phyloP scores from a whole-genome alignment of 2,797 vertebrate genomes.

The Ctenopoma multispine region DNA sequence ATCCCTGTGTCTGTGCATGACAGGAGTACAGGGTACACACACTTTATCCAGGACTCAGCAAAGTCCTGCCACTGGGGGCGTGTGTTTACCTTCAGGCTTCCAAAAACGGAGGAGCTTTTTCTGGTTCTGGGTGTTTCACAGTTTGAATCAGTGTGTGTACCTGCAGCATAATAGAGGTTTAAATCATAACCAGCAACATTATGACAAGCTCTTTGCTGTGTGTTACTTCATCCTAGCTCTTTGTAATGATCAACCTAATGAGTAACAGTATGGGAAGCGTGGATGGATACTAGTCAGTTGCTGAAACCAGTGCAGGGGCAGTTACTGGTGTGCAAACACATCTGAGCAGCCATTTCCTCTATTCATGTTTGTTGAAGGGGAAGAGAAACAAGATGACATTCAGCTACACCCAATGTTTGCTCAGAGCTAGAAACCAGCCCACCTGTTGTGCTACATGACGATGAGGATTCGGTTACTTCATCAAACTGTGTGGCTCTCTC shows the following conservation, averaged over 20 bases:
- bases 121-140: slow-evolving; percentile 1
- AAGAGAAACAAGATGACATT: slow-evolving; percentile 38
- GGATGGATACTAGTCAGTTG: not conserved
- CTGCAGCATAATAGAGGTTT: not conserved
- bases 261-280: slow-evolving; percentile 29
- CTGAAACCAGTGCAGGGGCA: slow-evolving; percentile 10
- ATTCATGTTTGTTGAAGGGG: slow-evolving; percentile 38
- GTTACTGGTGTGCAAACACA: slow-evolving; percentile 50
- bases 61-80: slow-evolving; percentile 52
- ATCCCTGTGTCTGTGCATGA: slow-evolving; percentile 66
- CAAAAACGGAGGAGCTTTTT: slow-evolving; percentile 45
- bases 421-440: slow-evolving; percentile 25
- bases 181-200: not conserved
- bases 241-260: slow-evolving; percentile 43
- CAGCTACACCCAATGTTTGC: slow-evolving; percentile 5
- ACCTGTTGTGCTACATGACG: slow-evolving; percentile 17
- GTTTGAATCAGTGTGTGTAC: slow-evolving; percentile 4
- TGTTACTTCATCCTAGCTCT: not conserved
- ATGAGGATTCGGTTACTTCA: not conserved
- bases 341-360: slow-evolving; percentile 49
- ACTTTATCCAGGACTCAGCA: slow-evolving; percentile 63
- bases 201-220: slow-evolving; percentile 1
- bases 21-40: slow-evolving; percentile 55
- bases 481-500: not conserved
- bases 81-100: slow-evolving; percentile 67